Conservation (phyloP, 2,113 vertebrate species). For the Salvator merianae region DNA sequence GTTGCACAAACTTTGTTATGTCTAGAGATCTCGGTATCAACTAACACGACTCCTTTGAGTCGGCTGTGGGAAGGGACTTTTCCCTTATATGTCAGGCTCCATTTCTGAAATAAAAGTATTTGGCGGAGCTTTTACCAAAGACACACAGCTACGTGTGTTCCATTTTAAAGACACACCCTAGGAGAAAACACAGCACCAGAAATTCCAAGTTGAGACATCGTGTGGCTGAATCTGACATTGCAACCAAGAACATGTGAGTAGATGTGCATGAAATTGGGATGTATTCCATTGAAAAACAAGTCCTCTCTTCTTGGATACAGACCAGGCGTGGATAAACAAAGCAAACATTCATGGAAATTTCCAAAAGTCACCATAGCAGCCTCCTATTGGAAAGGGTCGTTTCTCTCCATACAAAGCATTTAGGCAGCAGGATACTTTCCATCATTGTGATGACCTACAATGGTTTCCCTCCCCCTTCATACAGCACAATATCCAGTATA, state of each 20-base stretch:
- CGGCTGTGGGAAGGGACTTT: background rate
- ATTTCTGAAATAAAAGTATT: background rate
- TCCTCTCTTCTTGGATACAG: background rate
- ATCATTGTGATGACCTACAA: no score
- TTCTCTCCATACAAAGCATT: no score
- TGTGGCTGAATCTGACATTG: conserved; percentile 55
- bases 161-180: background rate
- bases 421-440: no score
- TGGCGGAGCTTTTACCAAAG: background rate
- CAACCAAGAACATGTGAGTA: background rate
- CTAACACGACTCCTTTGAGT: background rate
- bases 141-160: background rate
- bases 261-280: background rate
- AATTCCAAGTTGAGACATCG: conserved; percentile 57
- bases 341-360: background rate
- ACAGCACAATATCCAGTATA: background rate
- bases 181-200: background rate
- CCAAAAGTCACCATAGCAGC: no score
- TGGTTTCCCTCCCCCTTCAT: background rate
- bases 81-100: background rate
- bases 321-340: background rate
- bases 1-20: background rate
- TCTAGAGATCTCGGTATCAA: background rate
- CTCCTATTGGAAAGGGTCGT: no score
- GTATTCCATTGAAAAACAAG: no score